phyloP scores from a whole-genome alignment of 2,888 invertebrate genomes.

The Eueremaeus valkanovi region DNA sequence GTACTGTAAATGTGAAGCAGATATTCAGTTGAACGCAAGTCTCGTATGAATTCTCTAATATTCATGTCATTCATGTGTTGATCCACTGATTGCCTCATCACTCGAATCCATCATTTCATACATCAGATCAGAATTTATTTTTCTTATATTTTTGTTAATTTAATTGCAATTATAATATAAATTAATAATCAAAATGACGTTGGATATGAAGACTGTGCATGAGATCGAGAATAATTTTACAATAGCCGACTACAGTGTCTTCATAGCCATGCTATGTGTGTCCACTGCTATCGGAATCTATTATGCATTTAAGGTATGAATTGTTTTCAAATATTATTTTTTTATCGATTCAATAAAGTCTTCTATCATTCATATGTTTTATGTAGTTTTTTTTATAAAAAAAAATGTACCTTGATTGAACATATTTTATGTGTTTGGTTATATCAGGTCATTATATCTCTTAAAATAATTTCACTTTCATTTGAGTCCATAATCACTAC shows the following conservation, averaged over 20 bases:
- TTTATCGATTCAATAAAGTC: too few relatives aligned
- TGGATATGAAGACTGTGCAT: neutral
- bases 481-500: too few relatives aligned
- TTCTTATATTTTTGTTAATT: neutral
- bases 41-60: neutral
- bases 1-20: neutral
- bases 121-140: conserved; percentile 2
- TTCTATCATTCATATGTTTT: too few relatives aligned
- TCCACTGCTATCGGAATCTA: conserved; percentile 52
- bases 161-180: neutral
- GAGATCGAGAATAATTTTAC: conserved; percentile 20
- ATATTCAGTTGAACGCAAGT: neutral
- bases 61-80: conserved; percentile 7
- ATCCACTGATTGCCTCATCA: conserved; percentile 5
- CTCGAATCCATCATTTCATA: neutral
- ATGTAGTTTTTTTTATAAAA: too few relatives aligned
- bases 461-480: neutral
- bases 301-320: conserved; percentile 56
- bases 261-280: conserved; percentile 50
- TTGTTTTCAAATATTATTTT: too few relatives aligned
- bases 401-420: too few relatives aligned
- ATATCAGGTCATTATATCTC: neutral
- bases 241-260: conserved; percentile 50
- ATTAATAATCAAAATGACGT: neutral
- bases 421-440: too few relatives aligned